Evolutionary conservation across 2,888 invertebrate species (phyloP).

Genomic region (Tupiocoris notatus): DNA sequence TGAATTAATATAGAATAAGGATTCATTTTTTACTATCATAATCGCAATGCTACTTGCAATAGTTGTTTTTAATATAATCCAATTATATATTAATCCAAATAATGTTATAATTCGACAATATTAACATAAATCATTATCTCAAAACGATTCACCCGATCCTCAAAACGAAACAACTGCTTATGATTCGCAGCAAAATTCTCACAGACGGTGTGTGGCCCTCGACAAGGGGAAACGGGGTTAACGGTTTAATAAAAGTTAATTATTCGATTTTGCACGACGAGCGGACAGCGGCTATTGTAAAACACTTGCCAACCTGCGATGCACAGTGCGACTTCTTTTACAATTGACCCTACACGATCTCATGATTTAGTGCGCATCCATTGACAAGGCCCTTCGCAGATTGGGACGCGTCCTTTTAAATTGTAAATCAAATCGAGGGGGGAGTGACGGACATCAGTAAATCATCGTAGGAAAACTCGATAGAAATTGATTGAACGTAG

Average conservation of each 20-base stretch:
- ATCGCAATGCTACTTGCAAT: no score
- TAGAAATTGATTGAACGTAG: no score
- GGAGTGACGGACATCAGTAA: constrained; percentile 3
- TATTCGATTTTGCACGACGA: constrained; percentile 12
- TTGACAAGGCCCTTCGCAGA: constrained; percentile 20
- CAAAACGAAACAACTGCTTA: no score
- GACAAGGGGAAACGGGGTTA: constrained; percentile 21
- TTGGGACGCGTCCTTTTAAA: background rate
- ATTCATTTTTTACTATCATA: no score
- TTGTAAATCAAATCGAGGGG: constrained; percentile 12
- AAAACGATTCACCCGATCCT: no score
- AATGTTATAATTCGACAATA: no score
- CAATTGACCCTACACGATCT: background rate
- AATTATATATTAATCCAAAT: no score
- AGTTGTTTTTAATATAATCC: no score
- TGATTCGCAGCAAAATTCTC: no score
- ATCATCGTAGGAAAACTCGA: background rate
- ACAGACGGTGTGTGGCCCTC: no score
- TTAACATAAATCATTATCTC: no score
- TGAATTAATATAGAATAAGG: no score
- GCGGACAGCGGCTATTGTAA: constrained; percentile 11
- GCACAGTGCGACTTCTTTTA: background rate
- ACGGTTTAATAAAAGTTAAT: constrained; percentile 9
- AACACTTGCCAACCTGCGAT: constrained; percentile 23
- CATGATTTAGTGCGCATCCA: constrained; percentile 21